phyloP scores from a whole-genome alignment of 2,888 invertebrate species.

The Drosophila picticornis region DNA sequence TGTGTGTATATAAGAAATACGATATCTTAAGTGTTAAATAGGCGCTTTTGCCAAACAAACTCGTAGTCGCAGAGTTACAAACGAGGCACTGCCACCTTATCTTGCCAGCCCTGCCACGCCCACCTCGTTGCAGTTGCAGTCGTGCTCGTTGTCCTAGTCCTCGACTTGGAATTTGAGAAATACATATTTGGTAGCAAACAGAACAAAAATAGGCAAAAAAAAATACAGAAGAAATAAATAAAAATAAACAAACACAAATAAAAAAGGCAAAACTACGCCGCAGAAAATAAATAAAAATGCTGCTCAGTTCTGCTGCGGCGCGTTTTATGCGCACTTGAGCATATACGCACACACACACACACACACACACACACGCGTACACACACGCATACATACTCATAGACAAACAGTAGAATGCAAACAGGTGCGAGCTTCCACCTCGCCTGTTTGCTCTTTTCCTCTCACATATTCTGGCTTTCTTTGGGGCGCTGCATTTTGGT shows the following conservation, averaged over 20 bases:
- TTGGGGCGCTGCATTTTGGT: constrained; percentile 61
- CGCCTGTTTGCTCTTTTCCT: constrained; percentile 14
- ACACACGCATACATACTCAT: background rate
- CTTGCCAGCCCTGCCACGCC: constrained; percentile 60
- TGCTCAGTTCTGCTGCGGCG: constrained; percentile 72
- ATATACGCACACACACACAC: constrained; percentile 25
- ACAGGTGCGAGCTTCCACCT: constrained; percentile 64
- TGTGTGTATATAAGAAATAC: constrained; percentile 67
- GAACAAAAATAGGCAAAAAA: constrained; percentile 24
- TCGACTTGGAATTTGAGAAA: constrained; percentile 44
- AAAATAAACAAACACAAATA: constrained; percentile 43
- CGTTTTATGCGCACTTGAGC: constrained; percentile 74
- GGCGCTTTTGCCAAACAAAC: constrained; percentile 81
- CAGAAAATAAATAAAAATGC: constrained; percentile 78
- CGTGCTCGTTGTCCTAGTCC: constrained; percentile 5
- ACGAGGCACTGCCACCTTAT: constrained; percentile 61
- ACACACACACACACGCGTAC: background rate
- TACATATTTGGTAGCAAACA: constrained; percentile 52
- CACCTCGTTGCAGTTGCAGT: constrained; percentile 53
- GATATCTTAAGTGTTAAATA: constrained; percentile 80
- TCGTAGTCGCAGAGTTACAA: constrained; percentile 56
- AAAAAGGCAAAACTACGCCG: constrained; percentile 55
- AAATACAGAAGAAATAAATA: constrained; percentile 6
- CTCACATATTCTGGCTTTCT: background rate
- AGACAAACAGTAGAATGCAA: constrained; percentile 45